Base-by-base conservation (phyloP, 2,797 vertebrate species). In the Alosa sapidissima region DNA sequence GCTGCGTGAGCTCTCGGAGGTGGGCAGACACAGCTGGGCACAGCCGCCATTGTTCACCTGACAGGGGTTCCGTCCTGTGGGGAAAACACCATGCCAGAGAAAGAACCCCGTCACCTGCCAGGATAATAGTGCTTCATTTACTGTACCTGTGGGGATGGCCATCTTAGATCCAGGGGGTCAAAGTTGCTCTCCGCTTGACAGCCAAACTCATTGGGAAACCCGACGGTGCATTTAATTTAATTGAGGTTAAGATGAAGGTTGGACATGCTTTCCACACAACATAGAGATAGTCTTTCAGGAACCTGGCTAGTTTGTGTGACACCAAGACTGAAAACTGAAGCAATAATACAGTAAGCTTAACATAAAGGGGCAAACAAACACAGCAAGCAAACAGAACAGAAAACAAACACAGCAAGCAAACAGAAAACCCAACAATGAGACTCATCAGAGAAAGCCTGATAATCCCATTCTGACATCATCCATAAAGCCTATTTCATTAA, bases 21-120 rank as follows among this genome's bases (percentile, higher is more conserved):
- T 98, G 75, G 98, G 98, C 85, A 99, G 94, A 87, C 98, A 99
- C 86, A 99, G 97, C 91, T 99, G 98, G 45, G 98, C 97, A 91
- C 98, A 99, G 36, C 98, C 98, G 48, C 98, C 98, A 0, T 99
- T 99, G 91, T 97, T 98, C 45, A 96, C 86, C 89, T 98, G 97
- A 87, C 98, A 99, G 11, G 95, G 96, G 93, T 97, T 99, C 89
- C 96, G 97, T 87, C 98, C 98, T 99, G 91, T 90, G 52, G 85
- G 55, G 55, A 33, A n/a, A 19, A 81, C 5, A 48, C 78, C n/a
- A 48, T n/a, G 62, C 3, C 33, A 75, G 68, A 75, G 68, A 11
- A 13, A n/a, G 28, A 75, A 19, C 36, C 68, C 14, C 9, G 28
- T 68, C 36, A 21, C 19, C 14, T 28, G 60, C 60, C 16, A 9